Percentiles rank a stretch among this genome's conserved stretches.
Evolutionary conservation across 2,888 invertebrate genomes (phyloP).

Genomic region (Cremastinae sp.): DNA sequence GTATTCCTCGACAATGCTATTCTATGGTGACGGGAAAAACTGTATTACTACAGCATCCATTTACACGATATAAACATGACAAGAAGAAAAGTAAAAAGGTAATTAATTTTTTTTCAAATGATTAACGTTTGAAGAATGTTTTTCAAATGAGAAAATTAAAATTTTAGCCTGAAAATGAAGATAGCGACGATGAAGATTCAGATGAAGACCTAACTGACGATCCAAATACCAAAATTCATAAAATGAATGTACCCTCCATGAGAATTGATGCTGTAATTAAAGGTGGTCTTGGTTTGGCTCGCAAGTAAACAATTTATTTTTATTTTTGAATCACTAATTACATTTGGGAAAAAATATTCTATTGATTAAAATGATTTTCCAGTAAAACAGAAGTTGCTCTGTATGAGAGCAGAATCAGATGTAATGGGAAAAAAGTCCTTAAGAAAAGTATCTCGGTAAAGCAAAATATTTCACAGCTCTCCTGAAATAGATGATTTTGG

Average conservation of each 20-base stretch:
- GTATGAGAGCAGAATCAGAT: constrained; percentile 89
- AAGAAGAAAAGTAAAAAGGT: constrained; percentile 45
- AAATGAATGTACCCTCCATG: constrained; percentile 85
- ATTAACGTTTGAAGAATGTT: not conserved
- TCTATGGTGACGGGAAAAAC: constrained; percentile 10
- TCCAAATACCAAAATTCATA: constrained; percentile 85
- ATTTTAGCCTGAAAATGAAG: constrained; percentile 50
- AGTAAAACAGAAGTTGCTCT: constrained; percentile 91
- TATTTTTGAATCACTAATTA: not conserved
- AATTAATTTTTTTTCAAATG: not conserved
- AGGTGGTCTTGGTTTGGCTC: constrained; percentile 86
- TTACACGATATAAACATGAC: constrained; percentile 40
- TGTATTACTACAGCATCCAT: not conserved
- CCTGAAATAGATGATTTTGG: not conserved
- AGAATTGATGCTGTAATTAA: constrained; percentile 88
- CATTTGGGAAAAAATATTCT: not conserved
- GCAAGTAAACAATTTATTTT: constrained; percentile 84
- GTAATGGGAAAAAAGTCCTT: constrained; percentile 88
- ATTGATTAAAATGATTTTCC: constrained; percentile 71
- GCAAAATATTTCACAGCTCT: constrained; percentile 32
- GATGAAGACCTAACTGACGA: constrained; percentile 82
- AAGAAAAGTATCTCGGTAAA: constrained; percentile 89
- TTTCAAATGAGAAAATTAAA: not conserved
- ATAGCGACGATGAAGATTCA: constrained; percentile 80
- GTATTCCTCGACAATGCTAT: not conserved